Percentiles rank a stretch among this genome's conserved stretches.
phyloP scores from a whole-genome alignment of 1,140 invertebrate species.

The Leptinotarsa defecta region DNA sequence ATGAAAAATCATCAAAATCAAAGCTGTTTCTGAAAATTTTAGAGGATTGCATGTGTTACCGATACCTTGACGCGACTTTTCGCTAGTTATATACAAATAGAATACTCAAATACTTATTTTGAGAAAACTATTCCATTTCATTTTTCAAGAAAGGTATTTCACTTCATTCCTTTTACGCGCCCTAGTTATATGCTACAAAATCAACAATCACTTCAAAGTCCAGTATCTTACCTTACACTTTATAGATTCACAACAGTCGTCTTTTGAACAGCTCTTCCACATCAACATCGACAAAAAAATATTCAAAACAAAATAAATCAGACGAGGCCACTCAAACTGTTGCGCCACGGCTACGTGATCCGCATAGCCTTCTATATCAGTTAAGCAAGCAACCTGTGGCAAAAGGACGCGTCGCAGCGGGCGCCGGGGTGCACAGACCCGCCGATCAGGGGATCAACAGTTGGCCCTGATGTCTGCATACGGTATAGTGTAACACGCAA shows the following conservation, averaged over 20 bases:
- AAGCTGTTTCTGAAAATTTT: too few relatives aligned
- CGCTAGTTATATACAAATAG: too few relatives aligned
- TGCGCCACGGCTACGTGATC: slow-evolving; percentile 1
- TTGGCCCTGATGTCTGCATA: background rate
- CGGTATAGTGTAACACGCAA: background rate
- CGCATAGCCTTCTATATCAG: slow-evolving; percentile 2
- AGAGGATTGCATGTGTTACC: too few relatives aligned
- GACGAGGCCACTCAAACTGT: background rate
- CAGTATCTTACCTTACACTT: background rate
- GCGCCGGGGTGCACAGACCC: background rate
- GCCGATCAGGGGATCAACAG: background rate
- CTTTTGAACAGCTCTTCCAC: background rate
- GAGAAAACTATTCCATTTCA: too few relatives aligned
- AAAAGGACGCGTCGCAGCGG: background rate
- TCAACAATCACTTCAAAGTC: too few relatives aligned
- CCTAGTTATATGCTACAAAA: too few relatives aligned
- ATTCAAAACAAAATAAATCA: background rate
- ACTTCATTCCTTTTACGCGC: too few relatives aligned
- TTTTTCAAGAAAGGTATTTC: too few relatives aligned
- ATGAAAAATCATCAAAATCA: too few relatives aligned
- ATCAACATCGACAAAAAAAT: background rate
- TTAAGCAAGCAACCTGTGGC: slow-evolving; percentile 5
- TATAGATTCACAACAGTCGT: background rate
- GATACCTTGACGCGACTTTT: too few relatives aligned
- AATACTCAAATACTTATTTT: too few relatives aligned